These are phyloP conservation scores for Meles meles DNA, from an alignment of 2,113 vertebrate genomes.

Conservation along the genomic window DNA sequence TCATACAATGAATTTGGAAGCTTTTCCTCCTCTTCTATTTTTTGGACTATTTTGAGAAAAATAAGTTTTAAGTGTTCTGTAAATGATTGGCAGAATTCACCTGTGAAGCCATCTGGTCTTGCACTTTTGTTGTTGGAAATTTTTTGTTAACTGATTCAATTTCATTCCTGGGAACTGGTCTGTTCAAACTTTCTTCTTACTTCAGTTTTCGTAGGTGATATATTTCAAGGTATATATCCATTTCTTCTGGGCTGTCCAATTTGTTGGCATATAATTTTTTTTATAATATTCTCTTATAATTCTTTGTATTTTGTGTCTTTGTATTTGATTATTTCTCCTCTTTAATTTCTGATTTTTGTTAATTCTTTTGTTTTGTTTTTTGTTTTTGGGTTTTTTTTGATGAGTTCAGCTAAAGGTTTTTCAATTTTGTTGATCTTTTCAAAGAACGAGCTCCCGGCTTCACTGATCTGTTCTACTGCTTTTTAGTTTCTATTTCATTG, in stretches of 20 bases:
- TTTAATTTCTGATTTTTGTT: background rate
- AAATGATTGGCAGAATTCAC: background rate
- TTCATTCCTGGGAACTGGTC: background rate
- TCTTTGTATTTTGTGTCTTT: background rate
- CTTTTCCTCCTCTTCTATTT: background rate
- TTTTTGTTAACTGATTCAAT: background rate
- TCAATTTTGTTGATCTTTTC: background rate
- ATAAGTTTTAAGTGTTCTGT: background rate
- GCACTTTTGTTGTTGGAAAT: background rate
- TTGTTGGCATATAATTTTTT: no score
- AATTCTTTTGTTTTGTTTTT: background rate
- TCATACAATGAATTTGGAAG: background rate
- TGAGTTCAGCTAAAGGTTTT: background rate
- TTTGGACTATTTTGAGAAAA: background rate
- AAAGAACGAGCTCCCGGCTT: background rate
- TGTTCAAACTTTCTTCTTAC: background rate
- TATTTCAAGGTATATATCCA: background rate
- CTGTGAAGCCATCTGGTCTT: background rate
- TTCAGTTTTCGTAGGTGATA: background rate
- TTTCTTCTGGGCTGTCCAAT: background rate
- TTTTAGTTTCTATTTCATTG: background rate
- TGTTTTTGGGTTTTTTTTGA: background rate
- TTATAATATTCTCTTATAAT: background rate
- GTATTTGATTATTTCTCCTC: background rate
- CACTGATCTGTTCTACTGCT: background rate